These are phyloP conservation scores for Anolis sagrei DNA, from an alignment of 2,113 vertebrate species.

Conservation along the genomic window DNA sequence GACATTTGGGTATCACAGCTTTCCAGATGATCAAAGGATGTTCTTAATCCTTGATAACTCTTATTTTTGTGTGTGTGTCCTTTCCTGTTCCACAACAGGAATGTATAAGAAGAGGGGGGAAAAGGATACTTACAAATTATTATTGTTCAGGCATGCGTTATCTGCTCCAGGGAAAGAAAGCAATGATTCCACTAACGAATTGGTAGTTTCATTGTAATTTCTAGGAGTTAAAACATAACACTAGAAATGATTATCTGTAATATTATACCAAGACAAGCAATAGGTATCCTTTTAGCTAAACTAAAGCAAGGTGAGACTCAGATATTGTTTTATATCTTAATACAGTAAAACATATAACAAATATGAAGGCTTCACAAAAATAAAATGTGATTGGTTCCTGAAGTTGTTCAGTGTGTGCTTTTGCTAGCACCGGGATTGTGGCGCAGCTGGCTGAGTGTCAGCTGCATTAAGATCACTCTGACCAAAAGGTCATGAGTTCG, in stretches of 20 bases:
- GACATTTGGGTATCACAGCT: neutral
- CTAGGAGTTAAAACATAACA: slow-evolving; percentile 70
- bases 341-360: neutral
- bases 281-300: neutral
- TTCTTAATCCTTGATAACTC: slow-evolving; percentile 32
- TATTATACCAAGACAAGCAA: neutral
- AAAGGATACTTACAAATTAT: slow-evolving; percentile 73
- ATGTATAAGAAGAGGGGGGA: neutral
- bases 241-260: slow-evolving; percentile 18
- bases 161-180: slow-evolving; percentile 90
- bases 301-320: slow-evolving; percentile 36
- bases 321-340: slow-evolving; percentile 12
- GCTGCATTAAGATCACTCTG: no score
- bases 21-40: slow-evolving; percentile 18
- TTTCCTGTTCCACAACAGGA: slow-evolving; percentile 23
- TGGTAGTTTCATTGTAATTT: slow-evolving; percentile 82
- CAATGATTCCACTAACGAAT: slow-evolving; percentile 81
- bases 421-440: no score
- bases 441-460: no score
- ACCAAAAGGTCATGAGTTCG: no score
- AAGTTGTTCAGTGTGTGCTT: neutral
- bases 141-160: slow-evolving; percentile 81
- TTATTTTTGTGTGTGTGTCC: neutral
- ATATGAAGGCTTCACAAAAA: neutral
- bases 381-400: neutral